Percentiles rank a stretch among this genome's conserved stretches.
phyloP scores from a whole-genome alignment of 1,140 invertebrate species.

The Homalodisca vitripennis region DNA sequence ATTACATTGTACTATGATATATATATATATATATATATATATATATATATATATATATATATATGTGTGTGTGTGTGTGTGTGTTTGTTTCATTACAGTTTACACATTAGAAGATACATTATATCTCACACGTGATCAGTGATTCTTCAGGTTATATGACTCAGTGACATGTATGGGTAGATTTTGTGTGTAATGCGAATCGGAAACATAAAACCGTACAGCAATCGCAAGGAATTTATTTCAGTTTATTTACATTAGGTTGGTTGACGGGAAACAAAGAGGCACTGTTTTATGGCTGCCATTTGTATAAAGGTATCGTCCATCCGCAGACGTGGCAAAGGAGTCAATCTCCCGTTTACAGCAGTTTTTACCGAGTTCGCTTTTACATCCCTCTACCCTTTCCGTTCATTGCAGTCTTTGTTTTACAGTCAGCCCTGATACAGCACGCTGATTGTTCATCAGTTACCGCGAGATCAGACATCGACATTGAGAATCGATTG shows the following conservation, averaged over 20 bases:
- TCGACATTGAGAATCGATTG: not conserved
- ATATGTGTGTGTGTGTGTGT: no score
- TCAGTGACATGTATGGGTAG: no score
- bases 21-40: no score
- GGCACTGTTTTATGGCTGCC: not conserved
- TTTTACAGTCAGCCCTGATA: not conserved
- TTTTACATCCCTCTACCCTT: slow-evolving; percentile 1
- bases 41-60: no score
- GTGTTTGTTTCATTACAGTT: no score
- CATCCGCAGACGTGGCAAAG: slow-evolving; percentile 7
- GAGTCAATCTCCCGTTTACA: not conserved
- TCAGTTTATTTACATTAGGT: slow-evolving; percentile 13
- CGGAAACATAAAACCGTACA: not conserved
- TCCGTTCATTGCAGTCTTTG: not conserved
- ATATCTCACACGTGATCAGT: no score
- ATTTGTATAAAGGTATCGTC: slow-evolving; percentile 9
- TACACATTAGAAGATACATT: no score
- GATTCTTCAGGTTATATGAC: no score
- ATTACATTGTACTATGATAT: no score
- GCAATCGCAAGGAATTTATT: not conserved
- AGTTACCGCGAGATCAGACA: not conserved
- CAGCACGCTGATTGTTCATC: slow-evolving; percentile 2
- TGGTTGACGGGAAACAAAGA: not conserved
- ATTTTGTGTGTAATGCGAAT: no score
- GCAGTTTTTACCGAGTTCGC: not conserved